Evolutionary conservation across 2,797 vertebrate genomes (phyloP), one percentile per base, ranked within the genome.

Genomic region (Fratercula arctica): DNA sequence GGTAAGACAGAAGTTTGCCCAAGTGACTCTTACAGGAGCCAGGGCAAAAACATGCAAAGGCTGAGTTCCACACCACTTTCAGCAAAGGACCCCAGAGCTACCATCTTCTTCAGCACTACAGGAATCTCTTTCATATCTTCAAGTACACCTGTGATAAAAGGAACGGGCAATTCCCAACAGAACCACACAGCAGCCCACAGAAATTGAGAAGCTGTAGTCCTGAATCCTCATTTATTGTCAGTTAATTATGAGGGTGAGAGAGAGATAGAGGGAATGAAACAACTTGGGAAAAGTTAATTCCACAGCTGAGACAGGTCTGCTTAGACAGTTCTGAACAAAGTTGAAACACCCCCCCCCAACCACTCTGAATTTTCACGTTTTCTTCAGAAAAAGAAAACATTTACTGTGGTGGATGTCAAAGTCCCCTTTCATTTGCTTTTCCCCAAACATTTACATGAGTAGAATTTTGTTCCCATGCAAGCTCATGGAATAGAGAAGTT

Each of bases 341-440:
- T 6, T 54, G 23, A 93, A 90, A 66, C 3, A 7, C 35, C 35
- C 35, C 6, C 21, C 18, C 11, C 10, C 74, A 92, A 87, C 31
- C n/a, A 84, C 66, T 59, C 57, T 26, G 23, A 74, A 77, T 70
- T 83, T 89, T 67, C 63, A 67, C 13, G 67, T 91, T 88, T 72
- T 68, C 48, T 91, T 57, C 24, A 46, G 26, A 53, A 88, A 91
- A 86, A 83, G 7, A 74, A 87, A 86, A 48, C 35, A 85, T 82
- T 84, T 83, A 67, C 79, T 64, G n/a, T 80, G 37, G 41, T 73
- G 8, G 17, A 82, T 85, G 43, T 85, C 84, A 87, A 87, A 89
- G 54, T 60, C 31, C 56, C 64, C 72, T 89, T 95, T 95, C 78
- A 93, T 89, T 92, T 85, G 45, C 53, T 93, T 68, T 87, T 39